Evolutionary conservation across 2,888 invertebrate genomes (phyloP).

Genomic region (Mimachlamys varia): DNA sequence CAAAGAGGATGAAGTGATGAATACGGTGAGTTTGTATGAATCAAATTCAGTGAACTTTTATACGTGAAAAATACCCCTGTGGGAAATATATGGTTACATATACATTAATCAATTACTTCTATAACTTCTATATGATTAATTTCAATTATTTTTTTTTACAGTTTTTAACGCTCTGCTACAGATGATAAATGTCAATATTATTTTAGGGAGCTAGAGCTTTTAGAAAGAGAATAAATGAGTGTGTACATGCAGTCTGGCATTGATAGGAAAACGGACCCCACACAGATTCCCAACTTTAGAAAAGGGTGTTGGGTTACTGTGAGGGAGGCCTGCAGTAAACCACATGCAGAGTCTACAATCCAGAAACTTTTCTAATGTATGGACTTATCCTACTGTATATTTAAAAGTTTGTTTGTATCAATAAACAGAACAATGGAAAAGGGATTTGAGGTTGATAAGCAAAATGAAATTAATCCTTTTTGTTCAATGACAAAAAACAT

Average conservation of each 20-base stretch:
- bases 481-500: too few species aligned
- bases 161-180: too few species aligned
- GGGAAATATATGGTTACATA: too few species aligned
- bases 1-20: neutral
- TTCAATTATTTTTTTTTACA: too few species aligned
- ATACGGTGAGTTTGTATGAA: neutral
- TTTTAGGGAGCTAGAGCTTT: neutral
- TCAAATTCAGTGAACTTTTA: neutral
- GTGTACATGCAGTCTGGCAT: neutral
- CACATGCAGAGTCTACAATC: neutral
- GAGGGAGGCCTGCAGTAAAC: neutral
- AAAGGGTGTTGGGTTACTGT: neutral
- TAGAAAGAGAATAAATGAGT: neutral
- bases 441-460: neutral
- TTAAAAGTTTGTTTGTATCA: too few species aligned
- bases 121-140: too few species aligned
- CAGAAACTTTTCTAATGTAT: neutral
- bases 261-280: constrained; percentile 1
- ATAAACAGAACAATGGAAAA: neutral
- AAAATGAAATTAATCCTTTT: neutral
- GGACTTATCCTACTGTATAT: neutral
- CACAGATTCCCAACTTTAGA: neutral
- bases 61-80: neutral
- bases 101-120: too few species aligned
- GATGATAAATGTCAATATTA: neutral